These are phyloP conservation scores for Camponotus vicinus DNA, from an alignment of 1,140 invertebrate species.

Conservation along the genomic window DNA sequence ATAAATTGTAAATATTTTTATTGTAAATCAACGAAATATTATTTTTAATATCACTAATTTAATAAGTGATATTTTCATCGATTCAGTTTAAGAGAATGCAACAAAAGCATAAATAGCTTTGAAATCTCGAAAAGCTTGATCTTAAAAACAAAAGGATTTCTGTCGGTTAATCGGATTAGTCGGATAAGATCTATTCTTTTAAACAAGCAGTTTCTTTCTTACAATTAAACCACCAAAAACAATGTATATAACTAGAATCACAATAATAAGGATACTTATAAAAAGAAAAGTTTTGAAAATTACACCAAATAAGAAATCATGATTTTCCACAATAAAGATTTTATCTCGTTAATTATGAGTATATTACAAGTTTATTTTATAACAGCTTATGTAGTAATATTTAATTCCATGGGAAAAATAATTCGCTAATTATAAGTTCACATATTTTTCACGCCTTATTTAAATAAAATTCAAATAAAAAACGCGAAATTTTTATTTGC, in stretches of 20 bases:
- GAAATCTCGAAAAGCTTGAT: not conserved
- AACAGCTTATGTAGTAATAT: not conserved
- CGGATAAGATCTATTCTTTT: not conserved
- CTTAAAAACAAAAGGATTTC: not conserved
- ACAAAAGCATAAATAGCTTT: not conserved
- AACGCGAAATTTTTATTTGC: conserved; percentile 31
- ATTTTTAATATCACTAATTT: not conserved
- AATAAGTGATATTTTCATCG: not conserved
- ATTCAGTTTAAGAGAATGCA: not conserved
- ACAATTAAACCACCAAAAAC: not conserved
- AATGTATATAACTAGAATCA: not conserved
- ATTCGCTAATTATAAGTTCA: not conserved
- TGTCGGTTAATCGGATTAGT: not conserved
- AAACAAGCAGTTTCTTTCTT: not conserved
- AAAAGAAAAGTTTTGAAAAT: not conserved
- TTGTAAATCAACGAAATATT: too few relatives aligned
- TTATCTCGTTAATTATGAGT: not conserved
- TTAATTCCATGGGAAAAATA: not conserved
- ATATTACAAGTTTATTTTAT: not conserved
- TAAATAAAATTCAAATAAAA: not conserved
- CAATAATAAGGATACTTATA: not conserved
- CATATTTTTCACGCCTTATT: not conserved
- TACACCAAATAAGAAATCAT: not conserved
- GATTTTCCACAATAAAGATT: not conserved
- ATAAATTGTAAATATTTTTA: too few relatives aligned